Conservation (phyloP, 2,113 vertebrate species). For the Silurus asotus region DNA sequence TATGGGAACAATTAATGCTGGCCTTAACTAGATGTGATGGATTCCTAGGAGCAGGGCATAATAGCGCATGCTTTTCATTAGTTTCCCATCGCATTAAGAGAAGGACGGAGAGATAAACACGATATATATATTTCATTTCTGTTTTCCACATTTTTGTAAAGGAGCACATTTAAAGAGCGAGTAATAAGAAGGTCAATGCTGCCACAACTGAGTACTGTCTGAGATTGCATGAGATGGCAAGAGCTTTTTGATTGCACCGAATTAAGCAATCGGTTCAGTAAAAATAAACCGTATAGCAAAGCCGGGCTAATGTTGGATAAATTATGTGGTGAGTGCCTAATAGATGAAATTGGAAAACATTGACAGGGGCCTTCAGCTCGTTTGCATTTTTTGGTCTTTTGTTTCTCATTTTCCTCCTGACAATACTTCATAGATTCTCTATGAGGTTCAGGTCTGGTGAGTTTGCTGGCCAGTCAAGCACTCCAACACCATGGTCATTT, state of each 20-base stretch:
- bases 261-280: slow-evolving; percentile 1
- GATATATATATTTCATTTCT: background rate
- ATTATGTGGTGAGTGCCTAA: background rate
- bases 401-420: no score
- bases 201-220: background rate
- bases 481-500: no score
- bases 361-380: no score
- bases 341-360: background rate
- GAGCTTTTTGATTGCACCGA: background rate
- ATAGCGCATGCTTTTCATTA: slow-evolving; percentile 29
- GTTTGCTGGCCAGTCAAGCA: no score
- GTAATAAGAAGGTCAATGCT: background rate
- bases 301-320: background rate
- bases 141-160: background rate
- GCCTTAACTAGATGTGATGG: slow-evolving; percentile 28
- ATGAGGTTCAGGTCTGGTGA: no score
- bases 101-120: background rate
- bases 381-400: no score
- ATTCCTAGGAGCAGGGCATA: slow-evolving; percentile 20
- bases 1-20: slow-evolving; percentile 40
- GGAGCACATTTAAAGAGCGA: background rate
- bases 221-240: background rate
- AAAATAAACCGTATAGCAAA: background rate
- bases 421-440: no score
- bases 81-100: background rate